These are phyloP conservation scores for Helicoverpa assulta DNA, from an alignment of 2,888 invertebrate species.

Conservation along the genomic window DNA sequence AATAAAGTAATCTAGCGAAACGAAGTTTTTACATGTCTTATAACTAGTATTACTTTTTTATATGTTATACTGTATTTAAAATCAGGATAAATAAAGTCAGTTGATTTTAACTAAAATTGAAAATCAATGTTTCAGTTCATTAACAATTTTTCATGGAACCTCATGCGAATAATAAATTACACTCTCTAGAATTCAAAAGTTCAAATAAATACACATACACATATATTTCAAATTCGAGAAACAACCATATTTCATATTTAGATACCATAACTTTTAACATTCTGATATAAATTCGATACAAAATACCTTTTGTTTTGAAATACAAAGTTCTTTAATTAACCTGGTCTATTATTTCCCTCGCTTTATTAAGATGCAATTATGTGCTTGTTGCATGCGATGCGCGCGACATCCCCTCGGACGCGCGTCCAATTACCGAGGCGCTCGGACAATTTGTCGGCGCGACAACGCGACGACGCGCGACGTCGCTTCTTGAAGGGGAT, in stretches of 20 bases:
- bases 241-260: conserved; percentile 1
- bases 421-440: conserved; percentile 63
- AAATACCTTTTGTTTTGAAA: neutral
- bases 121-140: neutral
- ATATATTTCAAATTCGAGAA: neutral
- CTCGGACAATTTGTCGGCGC: conserved; percentile 62
- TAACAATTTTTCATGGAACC: neutral
- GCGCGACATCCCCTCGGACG: conserved; percentile 51
- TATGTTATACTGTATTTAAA: no score
- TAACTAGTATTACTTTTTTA: no score
- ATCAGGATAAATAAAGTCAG: no score
- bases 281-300: neutral
- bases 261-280: neutral
- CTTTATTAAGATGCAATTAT: conserved; percentile 31
- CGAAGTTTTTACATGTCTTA: neutral
- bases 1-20: neutral
- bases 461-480: conserved; percentile 50
- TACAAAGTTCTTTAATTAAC: neutral
- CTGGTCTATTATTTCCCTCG: neutral
- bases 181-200: neutral
- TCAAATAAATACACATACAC: neutral
- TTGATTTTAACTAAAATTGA: neutral
- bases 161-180: neutral
- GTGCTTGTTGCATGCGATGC: conserved; percentile 27
- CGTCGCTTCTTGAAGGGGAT: conserved; percentile 57